Evolutionary conservation across 2,888 invertebrate species (phyloP).

Genomic region (Pandemis cinnamomeana): DNA sequence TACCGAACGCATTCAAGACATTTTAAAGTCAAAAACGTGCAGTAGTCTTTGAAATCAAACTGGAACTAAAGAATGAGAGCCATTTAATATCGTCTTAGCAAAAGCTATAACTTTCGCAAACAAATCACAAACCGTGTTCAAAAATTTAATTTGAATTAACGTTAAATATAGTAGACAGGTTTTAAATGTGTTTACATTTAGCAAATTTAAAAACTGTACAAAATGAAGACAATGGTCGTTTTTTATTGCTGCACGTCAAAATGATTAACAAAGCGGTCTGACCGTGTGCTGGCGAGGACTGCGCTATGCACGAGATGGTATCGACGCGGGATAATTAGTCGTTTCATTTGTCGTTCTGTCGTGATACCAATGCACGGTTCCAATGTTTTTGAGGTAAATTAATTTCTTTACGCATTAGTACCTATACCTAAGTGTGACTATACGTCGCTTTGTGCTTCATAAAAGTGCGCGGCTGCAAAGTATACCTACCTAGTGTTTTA

Average conservation of each 20-base stretch:
- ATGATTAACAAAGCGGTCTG: conserved; percentile 60
- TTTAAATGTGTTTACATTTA: conserved; percentile 19
- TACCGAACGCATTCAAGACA: too few relatives aligned
- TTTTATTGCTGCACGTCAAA: conserved; percentile 45
- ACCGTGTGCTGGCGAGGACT: conserved; percentile 34
- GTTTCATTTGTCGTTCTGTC: conserved; percentile 73
- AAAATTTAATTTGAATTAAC: conserved; percentile 8
- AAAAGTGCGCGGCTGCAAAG: background rate
- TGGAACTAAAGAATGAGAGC: background rate
- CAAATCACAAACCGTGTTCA: background rate
- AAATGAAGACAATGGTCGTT: conserved; percentile 23
- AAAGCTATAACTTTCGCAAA: background rate
- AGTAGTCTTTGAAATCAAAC: background rate
- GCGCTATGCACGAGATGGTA: conserved; percentile 61
- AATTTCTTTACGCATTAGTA: conserved; percentile 62
- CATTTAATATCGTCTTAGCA: conserved; percentile 11
- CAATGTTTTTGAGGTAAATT: conserved; percentile 68
- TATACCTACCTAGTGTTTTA: too few relatives aligned
- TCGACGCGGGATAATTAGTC: conserved; percentile 75
- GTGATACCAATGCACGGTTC: conserved; percentile 68
- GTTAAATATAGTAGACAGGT: conserved; percentile 1
- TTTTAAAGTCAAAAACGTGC: too few relatives aligned
- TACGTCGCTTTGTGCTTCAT: background rate
- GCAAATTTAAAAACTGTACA: conserved; percentile 16
- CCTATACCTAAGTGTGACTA: background rate